A percentile compares a stretch with the other conserved stretches of the same genome.
Conservation (phyloP, 2,888 invertebrate species). For the Macaria liturata region DNA sequence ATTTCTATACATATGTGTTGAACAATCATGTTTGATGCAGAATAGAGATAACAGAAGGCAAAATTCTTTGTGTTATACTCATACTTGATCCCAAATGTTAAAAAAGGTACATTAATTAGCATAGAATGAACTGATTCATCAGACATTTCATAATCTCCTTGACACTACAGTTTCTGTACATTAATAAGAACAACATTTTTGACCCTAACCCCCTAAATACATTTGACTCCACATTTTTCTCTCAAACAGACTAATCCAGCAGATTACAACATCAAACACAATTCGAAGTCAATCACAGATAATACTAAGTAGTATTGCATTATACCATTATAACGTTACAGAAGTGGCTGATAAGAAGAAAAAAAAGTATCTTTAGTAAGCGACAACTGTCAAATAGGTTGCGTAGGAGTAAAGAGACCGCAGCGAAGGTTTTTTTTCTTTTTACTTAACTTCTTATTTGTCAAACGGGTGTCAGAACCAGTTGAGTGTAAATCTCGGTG, state of each 20-base stretch:
- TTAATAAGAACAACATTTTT: no score
- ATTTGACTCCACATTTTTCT: neutral
- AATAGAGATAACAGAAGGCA: no score
- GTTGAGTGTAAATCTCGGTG: slow-evolving; percentile 37
- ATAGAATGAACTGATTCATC: no score
- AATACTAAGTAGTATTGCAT: slow-evolving; percentile 37
- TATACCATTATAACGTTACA: slow-evolving; percentile 36
- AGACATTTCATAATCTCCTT: no score
- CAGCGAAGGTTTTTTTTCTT: slow-evolving; percentile 29
- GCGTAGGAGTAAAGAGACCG: slow-evolving; percentile 66
- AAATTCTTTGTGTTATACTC: no score
- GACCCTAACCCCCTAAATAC: neutral
- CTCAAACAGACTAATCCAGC: neutral
- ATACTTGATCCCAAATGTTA: no score
- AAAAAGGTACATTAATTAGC: no score
- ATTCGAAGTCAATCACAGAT: slow-evolving; percentile 35
- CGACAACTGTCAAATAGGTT: slow-evolving; percentile 59
- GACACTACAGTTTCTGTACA: no score
- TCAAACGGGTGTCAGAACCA: slow-evolving; percentile 42
- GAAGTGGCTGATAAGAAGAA: slow-evolving; percentile 47
- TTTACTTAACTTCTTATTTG: slow-evolving; percentile 45
- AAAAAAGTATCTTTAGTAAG: slow-evolving; percentile 52
- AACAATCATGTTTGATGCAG: no score
- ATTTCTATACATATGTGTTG: no score
- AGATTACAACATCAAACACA: slow-evolving; percentile 33